A percentile compares a stretch with the other conserved stretches of the same genome.
These are phyloP conservation scores for Lutjanus campechanus DNA, from an alignment of 2,797 vertebrate species.

Conservation along the genomic window DNA sequence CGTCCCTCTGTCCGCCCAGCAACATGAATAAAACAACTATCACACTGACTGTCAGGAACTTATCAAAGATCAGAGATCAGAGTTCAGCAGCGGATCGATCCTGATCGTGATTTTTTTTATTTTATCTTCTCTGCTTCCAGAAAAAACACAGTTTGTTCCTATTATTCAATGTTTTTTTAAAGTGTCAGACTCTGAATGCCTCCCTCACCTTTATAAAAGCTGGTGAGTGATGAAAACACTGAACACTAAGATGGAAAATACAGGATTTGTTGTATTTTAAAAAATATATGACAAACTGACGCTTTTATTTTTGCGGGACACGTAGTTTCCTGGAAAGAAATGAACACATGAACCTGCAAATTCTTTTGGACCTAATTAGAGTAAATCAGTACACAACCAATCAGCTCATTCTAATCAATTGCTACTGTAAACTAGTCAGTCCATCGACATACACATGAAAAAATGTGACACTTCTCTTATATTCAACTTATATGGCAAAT, in stretches of 20 bases:
- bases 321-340: too few species aligned
- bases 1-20: neutral
- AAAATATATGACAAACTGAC: neutral
- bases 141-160: neutral
- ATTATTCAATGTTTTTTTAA: neutral
- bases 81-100: neutral
- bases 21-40: neutral
- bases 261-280: neutral
- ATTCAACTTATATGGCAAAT: neutral
- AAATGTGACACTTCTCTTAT: neutral
- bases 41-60: neutral
- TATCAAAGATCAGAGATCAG: neutral
- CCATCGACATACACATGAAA: too few species aligned
- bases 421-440: neutral
- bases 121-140: neutral
- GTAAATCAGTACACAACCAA: neutral
- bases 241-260: neutral
- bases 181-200: neutral
- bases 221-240: too few species aligned
- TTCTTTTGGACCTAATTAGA: neutral
- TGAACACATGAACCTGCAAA: too few species aligned
- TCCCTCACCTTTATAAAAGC: neutral
- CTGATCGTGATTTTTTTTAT: neutral
- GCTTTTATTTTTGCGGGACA: neutral
- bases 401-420: neutral